These are phyloP conservation scores for Drosophila lutescens DNA, from an alignment of 2,888 invertebrate species.

Conservation along the genomic window DNA sequence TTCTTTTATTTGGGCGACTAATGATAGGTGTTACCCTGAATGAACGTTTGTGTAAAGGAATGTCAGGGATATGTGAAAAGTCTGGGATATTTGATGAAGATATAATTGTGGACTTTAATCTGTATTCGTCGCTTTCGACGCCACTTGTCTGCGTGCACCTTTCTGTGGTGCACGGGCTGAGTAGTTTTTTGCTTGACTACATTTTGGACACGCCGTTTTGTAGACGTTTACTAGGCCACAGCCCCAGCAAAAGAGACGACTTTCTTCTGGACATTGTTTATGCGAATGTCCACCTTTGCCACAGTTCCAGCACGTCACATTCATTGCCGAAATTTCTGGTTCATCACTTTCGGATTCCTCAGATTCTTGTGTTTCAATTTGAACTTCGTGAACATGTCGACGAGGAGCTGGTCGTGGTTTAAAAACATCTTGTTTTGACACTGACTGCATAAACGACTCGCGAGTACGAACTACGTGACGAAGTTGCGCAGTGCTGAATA, in stretches of 20 bases:
- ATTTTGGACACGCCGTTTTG: background rate
- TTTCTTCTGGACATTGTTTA: slow-evolving; percentile 6
- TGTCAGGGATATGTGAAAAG: slow-evolving; percentile 5
- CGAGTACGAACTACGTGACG: slow-evolving; percentile 5
- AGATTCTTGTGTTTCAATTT: background rate
- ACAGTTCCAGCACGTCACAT: slow-evolving; percentile 11
- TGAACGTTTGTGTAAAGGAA: slow-evolving; percentile 5
- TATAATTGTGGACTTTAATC: slow-evolving; percentile 1
- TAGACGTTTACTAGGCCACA: slow-evolving; percentile 9
- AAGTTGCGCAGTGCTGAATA: slow-evolving; percentile 5
- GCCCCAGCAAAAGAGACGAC: slow-evolving; percentile 11
- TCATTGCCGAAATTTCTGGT: slow-evolving; percentile 8
- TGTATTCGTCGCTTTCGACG: slow-evolving; percentile 10
- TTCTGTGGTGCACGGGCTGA: slow-evolving; percentile 1
- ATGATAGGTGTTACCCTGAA: background rate
- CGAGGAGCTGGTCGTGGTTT: slow-evolving; percentile 1
- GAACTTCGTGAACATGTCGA: slow-evolving; percentile 5
- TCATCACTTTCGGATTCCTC: slow-evolving; percentile 2
- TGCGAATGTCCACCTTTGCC: slow-evolving; percentile 4
- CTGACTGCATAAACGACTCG: slow-evolving; percentile 8
- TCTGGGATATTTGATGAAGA: background rate
- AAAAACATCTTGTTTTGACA: background rate
- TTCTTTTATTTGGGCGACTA: background rate
- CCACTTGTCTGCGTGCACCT: slow-evolving; percentile 1
- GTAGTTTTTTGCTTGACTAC: slow-evolving; percentile 5